Percentiles rank a stretch among this genome's conserved stretches.
Conservation (phyloP, 2,797 vertebrate species). For the Macropus fuliginosus region DNA sequence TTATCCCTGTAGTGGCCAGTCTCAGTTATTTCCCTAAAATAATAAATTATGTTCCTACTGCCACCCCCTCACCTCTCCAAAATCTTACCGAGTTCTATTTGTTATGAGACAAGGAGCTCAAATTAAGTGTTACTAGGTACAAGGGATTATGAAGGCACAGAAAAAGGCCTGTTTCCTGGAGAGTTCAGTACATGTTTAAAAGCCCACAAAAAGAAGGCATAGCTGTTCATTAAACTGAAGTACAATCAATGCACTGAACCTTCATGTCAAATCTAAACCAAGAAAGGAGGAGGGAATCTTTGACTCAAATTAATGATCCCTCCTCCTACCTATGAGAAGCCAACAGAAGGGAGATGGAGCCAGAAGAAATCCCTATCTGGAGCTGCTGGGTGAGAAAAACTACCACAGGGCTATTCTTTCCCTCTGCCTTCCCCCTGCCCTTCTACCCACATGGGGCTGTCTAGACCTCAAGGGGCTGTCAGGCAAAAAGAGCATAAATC, state of each 20-base stretch:
- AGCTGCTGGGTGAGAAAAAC: not conserved
- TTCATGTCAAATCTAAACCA: conserved; percentile 18
- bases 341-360: not conserved
- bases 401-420: not conserved
- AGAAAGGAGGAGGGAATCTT: conserved; percentile 4
- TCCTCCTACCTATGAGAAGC: not conserved
- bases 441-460: not conserved
- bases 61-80: conserved; percentile 18
- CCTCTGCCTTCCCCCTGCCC: not conserved
- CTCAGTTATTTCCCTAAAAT: conserved; percentile 24
- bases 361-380: not conserved
- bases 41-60: conserved; percentile 44
- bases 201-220: conserved; percentile 1
- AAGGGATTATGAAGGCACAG: conserved; percentile 1
- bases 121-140: conserved; percentile 35
- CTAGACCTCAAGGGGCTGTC: not conserved
- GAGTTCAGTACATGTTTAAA: conserved; percentile 30
- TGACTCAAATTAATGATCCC: conserved; percentile 36
- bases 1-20: conserved; percentile 27
- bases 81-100: conserved; percentile 55
- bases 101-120: conserved; percentile 35
- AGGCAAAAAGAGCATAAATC: not conserved
- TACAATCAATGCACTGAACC: not conserved
- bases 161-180: conserved; percentile 17
- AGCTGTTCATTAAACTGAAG: not conserved